These are phyloP conservation scores for Mamestra brassicae DNA, from an alignment of 2,888 invertebrate genomes.

Conservation along the genomic window DNA sequence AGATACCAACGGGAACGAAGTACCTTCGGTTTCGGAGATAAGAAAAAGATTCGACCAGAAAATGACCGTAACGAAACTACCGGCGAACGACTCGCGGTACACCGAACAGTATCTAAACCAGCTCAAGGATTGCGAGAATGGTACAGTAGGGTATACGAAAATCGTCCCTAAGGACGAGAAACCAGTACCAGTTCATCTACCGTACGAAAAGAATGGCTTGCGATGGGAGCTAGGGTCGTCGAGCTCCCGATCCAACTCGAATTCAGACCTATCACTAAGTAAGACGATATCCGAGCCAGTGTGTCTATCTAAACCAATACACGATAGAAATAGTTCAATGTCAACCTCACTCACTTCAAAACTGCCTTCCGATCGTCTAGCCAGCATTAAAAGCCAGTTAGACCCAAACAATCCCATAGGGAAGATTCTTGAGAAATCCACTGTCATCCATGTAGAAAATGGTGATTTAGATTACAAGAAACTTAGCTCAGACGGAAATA, in stretches of 20 bases:
- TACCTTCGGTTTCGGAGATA: constrained; percentile 91
- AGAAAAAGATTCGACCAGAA: constrained; percentile 90
- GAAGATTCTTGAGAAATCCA: constrained; percentile 89
- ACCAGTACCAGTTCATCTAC: constrained; percentile 87
- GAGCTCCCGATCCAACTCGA: constrained; percentile 83
- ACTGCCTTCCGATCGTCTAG: constrained; percentile 84
- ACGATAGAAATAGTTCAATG: constrained; percentile 81
- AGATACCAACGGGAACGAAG: constrained; percentile 91
- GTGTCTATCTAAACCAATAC: constrained; percentile 79
- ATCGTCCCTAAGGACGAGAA: constrained; percentile 83
- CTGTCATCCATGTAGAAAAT: constrained; percentile 87
- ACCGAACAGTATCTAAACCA: constrained; percentile 85
- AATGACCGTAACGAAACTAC: constrained; percentile 88
- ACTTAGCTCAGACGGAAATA: constrained; percentile 69
- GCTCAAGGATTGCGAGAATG: constrained; percentile 86
- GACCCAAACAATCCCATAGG: constrained; percentile 90
- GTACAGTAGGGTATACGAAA: constrained; percentile 82
- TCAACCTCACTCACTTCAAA: constrained; percentile 82
- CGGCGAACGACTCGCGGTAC: constrained; percentile 83
- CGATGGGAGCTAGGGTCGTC: constrained; percentile 82
- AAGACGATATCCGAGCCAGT: constrained; percentile 87
- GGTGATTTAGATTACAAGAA: constrained; percentile 75
- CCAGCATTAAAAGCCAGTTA: constrained; percentile 88
- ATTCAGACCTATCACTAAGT: constrained; percentile 85
- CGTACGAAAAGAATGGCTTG: constrained; percentile 85